A percentile compares a stretch with the other conserved stretches of the same genome.
Evolutionary conservation across 2,797 vertebrate genomes (phyloP).

Genomic region (Artibeus lituratus): DNA sequence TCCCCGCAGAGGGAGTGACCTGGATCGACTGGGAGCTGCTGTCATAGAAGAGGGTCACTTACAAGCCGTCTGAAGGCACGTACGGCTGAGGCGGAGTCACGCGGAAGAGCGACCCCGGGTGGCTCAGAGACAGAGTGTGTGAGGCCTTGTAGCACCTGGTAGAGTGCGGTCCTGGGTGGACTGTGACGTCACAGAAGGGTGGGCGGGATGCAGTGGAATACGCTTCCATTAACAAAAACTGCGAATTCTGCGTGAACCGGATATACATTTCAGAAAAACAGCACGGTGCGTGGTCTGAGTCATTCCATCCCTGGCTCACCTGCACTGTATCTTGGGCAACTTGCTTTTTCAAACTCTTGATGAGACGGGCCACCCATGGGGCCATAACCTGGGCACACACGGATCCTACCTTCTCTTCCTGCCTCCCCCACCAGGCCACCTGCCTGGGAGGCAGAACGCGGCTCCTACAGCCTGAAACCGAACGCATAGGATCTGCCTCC

Average conservation of each 20-base stretch:
- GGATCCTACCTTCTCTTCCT: background rate
- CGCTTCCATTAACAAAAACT: background rate
- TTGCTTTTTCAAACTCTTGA: background rate
- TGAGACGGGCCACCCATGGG: background rate
- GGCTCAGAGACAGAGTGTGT: background rate
- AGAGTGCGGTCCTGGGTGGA: background rate
- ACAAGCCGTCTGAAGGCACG: background rate
- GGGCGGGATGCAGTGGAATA: background rate
- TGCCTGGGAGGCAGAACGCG: background rate
- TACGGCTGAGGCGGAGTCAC: rapidly evolving
- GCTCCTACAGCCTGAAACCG: background rate
- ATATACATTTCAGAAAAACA: background rate
- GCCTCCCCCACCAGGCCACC: background rate
- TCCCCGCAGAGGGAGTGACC: background rate
- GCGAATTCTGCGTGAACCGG: background rate
- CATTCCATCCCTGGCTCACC: background rate
- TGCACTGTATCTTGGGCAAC: background rate
- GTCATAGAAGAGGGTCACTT: background rate
- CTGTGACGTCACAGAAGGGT: background rate
- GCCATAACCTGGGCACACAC: background rate
- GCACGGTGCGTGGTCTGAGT: rapidly evolving
- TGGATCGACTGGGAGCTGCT: background rate
- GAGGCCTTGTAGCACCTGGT: background rate
- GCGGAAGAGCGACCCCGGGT: background rate
- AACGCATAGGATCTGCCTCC: background rate